Conservation (phyloP, 2,888 invertebrate species). For the Cotesia congregata region DNA sequence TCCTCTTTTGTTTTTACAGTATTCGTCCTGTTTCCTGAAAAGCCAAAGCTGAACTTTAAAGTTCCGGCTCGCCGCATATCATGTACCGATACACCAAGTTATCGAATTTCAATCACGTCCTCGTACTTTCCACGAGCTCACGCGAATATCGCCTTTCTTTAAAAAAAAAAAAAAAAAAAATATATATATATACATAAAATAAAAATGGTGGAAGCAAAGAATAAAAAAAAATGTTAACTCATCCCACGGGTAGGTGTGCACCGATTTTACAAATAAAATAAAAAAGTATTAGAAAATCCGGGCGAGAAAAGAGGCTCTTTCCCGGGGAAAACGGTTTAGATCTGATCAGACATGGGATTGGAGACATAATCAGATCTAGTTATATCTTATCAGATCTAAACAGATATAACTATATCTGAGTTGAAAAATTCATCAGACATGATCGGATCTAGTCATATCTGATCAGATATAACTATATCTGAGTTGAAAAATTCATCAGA, state of each 20-base stretch:
- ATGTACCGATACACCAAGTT: constrained; percentile 41
- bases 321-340: no score
- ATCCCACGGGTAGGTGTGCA: constrained; percentile 28
- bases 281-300: constrained; percentile 41
- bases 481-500: no score
- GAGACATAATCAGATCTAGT: no score
- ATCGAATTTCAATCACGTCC: constrained; percentile 59
- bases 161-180: constrained; percentile 33
- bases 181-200: constrained; percentile 6
- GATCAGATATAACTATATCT: no score
- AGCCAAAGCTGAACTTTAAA: constrained; percentile 20
- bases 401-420: no score
- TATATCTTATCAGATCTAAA: no score
- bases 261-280: constrained; percentile 20
- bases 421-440: no score
- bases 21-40: constrained; percentile 23
- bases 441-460: no score
- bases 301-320: constrained; percentile 40
- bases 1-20: constrained; percentile 19
- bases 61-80: constrained; percentile 28
- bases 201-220: constrained; percentile 20
- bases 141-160: constrained; percentile 21
- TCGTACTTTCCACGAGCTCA: constrained; percentile 51
- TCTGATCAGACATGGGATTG: no score
- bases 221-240: constrained; percentile 24